Evolutionary conservation across 1,140 invertebrate genomes (phyloP).

Genomic region (Drosophila sp.): DNA sequence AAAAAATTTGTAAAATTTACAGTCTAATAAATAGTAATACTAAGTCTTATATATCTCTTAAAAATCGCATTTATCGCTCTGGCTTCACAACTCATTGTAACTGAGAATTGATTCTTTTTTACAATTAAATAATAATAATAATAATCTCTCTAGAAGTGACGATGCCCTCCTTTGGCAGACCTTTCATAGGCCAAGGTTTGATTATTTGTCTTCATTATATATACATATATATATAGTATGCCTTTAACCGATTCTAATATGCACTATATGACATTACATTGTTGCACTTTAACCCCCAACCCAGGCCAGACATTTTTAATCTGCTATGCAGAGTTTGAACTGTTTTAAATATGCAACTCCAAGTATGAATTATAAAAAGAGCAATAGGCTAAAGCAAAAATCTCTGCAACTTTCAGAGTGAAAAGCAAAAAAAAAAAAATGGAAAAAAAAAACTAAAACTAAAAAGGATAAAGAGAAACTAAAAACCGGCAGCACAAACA

Average conservation of each 20-base stretch:
- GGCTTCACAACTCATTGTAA: too few species aligned
- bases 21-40: too few species aligned
- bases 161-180: too few species aligned
- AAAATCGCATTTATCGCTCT: too few species aligned
- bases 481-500: conserved; percentile 65
- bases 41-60: too few species aligned
- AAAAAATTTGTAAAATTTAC: too few species aligned
- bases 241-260: neutral
- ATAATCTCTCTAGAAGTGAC: too few species aligned
- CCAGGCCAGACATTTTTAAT: conserved; percentile 22
- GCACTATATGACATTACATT: neutral
- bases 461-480: neutral
- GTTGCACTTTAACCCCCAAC: neutral
- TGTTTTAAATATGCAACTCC: conserved; percentile 60
- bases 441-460: conserved; percentile 11
- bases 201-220: too few species aligned
- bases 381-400: conserved; percentile 50
- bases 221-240: too few species aligned
- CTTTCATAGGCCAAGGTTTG: too few species aligned
- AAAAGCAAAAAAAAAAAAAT: conserved; percentile 17
- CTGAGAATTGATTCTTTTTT: too few species aligned
- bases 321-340: conserved; percentile 32
- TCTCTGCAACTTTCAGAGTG: conserved; percentile 54
- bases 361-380: conserved; percentile 7
- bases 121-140: too few species aligned